Conservation (phyloP, 2,888 invertebrate genomes). For the Tetrapedia diversipes region DNA sequence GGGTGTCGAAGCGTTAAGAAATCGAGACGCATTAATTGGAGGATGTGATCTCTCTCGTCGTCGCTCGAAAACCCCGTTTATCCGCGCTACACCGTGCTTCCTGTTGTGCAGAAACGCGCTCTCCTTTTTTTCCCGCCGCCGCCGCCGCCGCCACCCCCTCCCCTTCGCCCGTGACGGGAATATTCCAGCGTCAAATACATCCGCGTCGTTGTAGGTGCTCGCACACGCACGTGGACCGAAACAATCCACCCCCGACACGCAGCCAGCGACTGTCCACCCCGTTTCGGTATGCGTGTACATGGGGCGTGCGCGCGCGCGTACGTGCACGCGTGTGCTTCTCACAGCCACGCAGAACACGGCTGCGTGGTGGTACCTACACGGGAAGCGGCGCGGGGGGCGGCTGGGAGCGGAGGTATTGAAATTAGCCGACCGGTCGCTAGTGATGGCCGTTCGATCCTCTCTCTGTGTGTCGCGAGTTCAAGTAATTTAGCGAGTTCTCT, state of each 20-base stretch:
- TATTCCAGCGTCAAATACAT: slow-evolving; percentile 66
- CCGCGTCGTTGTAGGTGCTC: slow-evolving; percentile 61
- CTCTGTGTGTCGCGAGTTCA: slow-evolving; percentile 56
- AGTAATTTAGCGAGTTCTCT: slow-evolving; percentile 47
- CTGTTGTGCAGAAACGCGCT: slow-evolving; percentile 60
- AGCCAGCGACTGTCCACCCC: slow-evolving; percentile 33
- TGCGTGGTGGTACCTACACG: slow-evolving; percentile 46
- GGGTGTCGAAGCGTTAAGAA: slow-evolving; percentile 61
- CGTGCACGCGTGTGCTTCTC: too few relatives aligned
- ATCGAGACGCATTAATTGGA: slow-evolving; percentile 69
- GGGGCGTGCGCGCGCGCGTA: too few relatives aligned
- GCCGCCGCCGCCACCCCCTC: slow-evolving; percentile 12
- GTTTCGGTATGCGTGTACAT: slow-evolving; percentile 25
- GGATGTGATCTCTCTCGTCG: slow-evolving; percentile 58
- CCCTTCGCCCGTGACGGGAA: slow-evolving; percentile 45
- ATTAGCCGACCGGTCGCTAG: slow-evolving; percentile 76
- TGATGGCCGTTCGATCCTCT: slow-evolving; percentile 58
- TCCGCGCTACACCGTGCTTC: slow-evolving; percentile 64
- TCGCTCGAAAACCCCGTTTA: slow-evolving; percentile 59
- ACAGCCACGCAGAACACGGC: slow-evolving; percentile 32
- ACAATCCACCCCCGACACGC: slow-evolving; percentile 64
- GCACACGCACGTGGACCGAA: slow-evolving; percentile 63
- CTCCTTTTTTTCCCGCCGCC: slow-evolving; percentile 43
- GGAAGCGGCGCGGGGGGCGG: slow-evolving; percentile 30
- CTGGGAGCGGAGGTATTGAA: slow-evolving; percentile 76